These are phyloP conservation scores for Sesia apiformis DNA, from an alignment of 2,888 invertebrate genomes.

Conservation along the genomic window DNA sequence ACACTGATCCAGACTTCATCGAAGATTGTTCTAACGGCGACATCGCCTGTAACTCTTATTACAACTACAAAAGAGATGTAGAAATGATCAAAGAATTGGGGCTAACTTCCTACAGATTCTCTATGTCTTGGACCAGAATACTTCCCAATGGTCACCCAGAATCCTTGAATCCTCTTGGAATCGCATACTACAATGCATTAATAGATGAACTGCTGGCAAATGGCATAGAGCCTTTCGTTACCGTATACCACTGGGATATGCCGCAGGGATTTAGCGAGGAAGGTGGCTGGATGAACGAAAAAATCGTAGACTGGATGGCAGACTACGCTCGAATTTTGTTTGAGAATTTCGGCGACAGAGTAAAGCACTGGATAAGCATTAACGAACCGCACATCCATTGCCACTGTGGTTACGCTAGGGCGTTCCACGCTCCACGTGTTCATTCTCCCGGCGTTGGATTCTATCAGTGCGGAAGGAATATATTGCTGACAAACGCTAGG, in stretches of 20 bases:
- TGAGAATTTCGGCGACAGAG: slow-evolving; percentile 66
- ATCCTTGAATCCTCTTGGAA: slow-evolving; percentile 7
- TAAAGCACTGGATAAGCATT: slow-evolving; percentile 78
- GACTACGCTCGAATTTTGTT: slow-evolving; percentile 49
- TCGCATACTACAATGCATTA: slow-evolving; percentile 58
- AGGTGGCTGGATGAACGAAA: slow-evolving; percentile 30
- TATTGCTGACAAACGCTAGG: slow-evolving; percentile 76
- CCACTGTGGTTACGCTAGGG: slow-evolving; percentile 29
- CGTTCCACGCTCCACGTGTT: slow-evolving; percentile 23
- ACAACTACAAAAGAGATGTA: slow-evolving; percentile 62
- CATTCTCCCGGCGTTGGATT: slow-evolving; percentile 50
- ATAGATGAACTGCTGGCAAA: slow-evolving; percentile 54
- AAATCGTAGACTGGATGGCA: slow-evolving; percentile 30
- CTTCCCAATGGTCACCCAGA: slow-evolving; percentile 12
- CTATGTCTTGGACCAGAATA: slow-evolving; percentile 64
- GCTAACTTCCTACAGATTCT: slow-evolving; percentile 56
- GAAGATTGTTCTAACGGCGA: slow-evolving; percentile 58
- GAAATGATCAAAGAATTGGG: slow-evolving; percentile 30
- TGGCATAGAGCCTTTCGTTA: slow-evolving; percentile 59
- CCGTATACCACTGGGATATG: slow-evolving; percentile 73
- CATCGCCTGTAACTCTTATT: slow-evolving; percentile 74
- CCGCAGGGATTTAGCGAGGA: slow-evolving; percentile 39
- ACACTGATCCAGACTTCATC: slow-evolving; percentile 11
- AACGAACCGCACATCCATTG: slow-evolving; percentile 74
- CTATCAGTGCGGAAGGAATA: slow-evolving; percentile 76